Conservation (phyloP, 2,113 vertebrate genomes). For the Perca schrenkii region DNA sequence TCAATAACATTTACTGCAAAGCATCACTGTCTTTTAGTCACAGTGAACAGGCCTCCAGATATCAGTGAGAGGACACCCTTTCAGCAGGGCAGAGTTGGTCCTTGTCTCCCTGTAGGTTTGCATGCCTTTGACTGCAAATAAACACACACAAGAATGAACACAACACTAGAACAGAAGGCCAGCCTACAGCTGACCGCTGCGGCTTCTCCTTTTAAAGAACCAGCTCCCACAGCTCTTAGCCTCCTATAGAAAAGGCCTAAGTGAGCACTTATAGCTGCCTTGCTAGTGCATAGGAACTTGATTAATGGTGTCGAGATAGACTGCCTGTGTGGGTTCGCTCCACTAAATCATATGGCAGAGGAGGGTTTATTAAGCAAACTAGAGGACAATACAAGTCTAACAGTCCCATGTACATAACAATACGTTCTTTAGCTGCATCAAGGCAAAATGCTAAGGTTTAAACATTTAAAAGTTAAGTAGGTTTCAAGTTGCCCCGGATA, state of each 20-base stretch:
- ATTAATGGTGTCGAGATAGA: slow-evolving; percentile 74
- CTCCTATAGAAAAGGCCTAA: slow-evolving; percentile 62
- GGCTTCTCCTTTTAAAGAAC: slow-evolving; percentile 43
- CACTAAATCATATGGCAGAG: slow-evolving; percentile 59
- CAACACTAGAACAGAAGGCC: not conserved
- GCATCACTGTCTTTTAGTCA: not conserved
- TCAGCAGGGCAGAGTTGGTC: slow-evolving; percentile 15
- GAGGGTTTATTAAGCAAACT: slow-evolving; percentile 51
- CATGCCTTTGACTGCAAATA: not conserved
- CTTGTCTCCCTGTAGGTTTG: slow-evolving; percentile 29
- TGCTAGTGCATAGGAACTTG: slow-evolving; percentile 54
- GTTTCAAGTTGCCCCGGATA: not conserved
- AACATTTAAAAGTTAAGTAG: not conserved
- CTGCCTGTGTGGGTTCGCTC: slow-evolving; percentile 59
- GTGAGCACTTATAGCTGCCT: slow-evolving; percentile 69
- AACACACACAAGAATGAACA: not conserved
- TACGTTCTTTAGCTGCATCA: not conserved
- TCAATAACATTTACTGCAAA: slow-evolving; percentile 15
- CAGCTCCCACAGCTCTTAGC: slow-evolving; percentile 30
- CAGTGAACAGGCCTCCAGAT: not conserved
- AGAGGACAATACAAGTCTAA: slow-evolving; percentile 34
- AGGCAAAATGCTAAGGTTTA: slow-evolving; percentile 7
- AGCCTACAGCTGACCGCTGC: slow-evolving; percentile 4
- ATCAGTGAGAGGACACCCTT: slow-evolving; percentile 18
- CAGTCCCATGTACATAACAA: slow-evolving; percentile 1